Evolutionary conservation across 2,888 invertebrate species (phyloP).

Genomic region (Syritta pipiens): DNA sequence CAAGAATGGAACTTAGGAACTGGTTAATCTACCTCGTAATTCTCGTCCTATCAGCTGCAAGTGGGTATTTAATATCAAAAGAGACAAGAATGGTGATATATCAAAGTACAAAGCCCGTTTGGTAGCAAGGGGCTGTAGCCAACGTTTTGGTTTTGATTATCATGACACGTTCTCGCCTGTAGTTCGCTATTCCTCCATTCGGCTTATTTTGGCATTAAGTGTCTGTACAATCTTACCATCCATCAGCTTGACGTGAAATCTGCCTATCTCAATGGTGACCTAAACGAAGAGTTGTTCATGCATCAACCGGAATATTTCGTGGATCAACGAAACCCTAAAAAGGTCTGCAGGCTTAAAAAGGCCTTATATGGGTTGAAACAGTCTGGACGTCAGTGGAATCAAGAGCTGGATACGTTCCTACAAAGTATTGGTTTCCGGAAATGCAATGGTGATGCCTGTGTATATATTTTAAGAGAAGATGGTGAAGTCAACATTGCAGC

Average conservation of each 20-base stretch:
- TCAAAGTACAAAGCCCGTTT: slow-evolving; percentile 40
- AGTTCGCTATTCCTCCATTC: slow-evolving; percentile 47
- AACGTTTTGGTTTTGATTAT: slow-evolving; percentile 49
- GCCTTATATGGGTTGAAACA: slow-evolving; percentile 8
- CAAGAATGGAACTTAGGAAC: slow-evolving; percentile 64
- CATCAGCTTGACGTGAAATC: slow-evolving; percentile 45
- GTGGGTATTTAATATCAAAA: slow-evolving; percentile 40
- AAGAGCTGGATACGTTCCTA: slow-evolving; percentile 5
- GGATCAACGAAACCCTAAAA: background rate
- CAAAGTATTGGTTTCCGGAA: slow-evolving; percentile 6
- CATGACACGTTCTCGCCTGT: slow-evolving; percentile 65
- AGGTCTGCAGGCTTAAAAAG: slow-evolving; percentile 51
- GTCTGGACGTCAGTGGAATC: slow-evolving; percentile 17
- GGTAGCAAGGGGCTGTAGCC: slow-evolving; percentile 63
- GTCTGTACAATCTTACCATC: slow-evolving; percentile 14
- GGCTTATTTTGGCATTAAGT: slow-evolving; percentile 29
- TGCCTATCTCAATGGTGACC: slow-evolving; percentile 27
- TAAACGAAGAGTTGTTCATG: slow-evolving; percentile 27
- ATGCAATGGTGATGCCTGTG: slow-evolving; percentile 3
- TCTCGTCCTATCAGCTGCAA: slow-evolving; percentile 10
- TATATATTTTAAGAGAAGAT: background rate
- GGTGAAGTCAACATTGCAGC: slow-evolving; percentile 17
- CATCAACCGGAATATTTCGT: slow-evolving; percentile 5
- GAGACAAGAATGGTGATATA: slow-evolving; percentile 16
- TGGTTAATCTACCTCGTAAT: slow-evolving; percentile 35